phyloP scores from a whole-genome alignment of 1,140 invertebrate genomes.

The Bombus superbus region DNA sequence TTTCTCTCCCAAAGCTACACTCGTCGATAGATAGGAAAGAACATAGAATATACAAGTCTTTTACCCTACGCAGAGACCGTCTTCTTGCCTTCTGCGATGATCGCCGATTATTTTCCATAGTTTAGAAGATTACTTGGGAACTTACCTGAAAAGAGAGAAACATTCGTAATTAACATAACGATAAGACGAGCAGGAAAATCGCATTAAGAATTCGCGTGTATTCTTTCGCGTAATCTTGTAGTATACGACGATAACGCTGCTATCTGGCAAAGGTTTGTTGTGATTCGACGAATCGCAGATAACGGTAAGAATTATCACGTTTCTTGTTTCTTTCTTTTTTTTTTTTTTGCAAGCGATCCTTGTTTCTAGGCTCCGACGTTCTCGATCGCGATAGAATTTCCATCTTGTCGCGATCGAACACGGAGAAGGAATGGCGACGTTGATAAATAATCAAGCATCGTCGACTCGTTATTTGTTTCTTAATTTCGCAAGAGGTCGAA shows the following conservation, averaged over 20 bases:
- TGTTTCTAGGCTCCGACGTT: neutral
- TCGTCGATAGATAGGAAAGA: neutral
- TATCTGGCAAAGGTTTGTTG: neutral
- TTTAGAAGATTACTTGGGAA: neutral
- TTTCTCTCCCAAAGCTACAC: slow-evolving; percentile 3
- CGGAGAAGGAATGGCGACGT: too few relatives aligned
- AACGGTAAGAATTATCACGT: neutral
- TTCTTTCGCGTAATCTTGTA: neutral
- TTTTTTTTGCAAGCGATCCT: neutral
- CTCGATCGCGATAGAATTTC: neutral
- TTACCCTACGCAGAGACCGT: neutral
- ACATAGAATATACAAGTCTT: neutral
- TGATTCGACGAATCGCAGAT: neutral
- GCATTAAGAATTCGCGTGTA: neutral
- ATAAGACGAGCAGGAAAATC: neutral
- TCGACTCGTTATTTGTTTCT: too few relatives aligned
- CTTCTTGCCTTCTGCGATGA: neutral
- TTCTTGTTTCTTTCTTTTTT: too few relatives aligned
- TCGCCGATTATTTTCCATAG: neutral
- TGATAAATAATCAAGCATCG: too few relatives aligned
- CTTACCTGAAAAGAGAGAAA: slow-evolving; percentile 50
- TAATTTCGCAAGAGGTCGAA: too few relatives aligned
- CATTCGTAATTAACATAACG: neutral
- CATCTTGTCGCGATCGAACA: neutral
- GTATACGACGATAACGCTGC: neutral